phyloP scores from a whole-genome alignment of 2,113 vertebrate genomes.

The Nyctereutes procyonoides region DNA sequence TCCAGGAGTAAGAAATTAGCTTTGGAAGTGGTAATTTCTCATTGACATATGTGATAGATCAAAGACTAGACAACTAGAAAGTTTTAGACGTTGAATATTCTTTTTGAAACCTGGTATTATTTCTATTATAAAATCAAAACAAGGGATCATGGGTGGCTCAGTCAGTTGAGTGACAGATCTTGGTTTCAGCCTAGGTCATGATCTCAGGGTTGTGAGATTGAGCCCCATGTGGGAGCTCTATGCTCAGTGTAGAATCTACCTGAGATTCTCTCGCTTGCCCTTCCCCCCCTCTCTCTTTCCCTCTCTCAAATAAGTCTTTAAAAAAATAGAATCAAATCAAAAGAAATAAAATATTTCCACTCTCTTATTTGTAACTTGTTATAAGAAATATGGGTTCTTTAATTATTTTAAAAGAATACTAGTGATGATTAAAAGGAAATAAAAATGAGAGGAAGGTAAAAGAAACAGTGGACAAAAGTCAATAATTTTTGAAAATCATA shows the following conservation, averaged over 20 bases:
- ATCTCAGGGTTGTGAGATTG: not conserved
- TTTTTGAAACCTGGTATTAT: slow-evolving; percentile 14
- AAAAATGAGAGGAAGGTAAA: not conserved
- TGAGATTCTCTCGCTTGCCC: not conserved
- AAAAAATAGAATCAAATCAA: not conserved
- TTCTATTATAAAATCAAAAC: not conserved
- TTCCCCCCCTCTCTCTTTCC: not conserved
- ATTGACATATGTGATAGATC: not conserved
- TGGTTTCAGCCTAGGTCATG: not conserved
- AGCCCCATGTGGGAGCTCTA: not conserved
- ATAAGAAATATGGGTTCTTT: not conserved
- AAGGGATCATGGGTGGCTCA: not conserved
- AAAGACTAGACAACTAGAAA: not conserved
- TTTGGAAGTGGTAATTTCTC: not conserved
- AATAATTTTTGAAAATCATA: slow-evolving; percentile 23
- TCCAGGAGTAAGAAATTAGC: not conserved
- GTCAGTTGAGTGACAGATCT: not conserved
- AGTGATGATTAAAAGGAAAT: not conserved
- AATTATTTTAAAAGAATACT: not conserved
- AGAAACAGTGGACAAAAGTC: not conserved
- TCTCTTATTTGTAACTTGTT: not conserved
- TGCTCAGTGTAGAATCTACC: not conserved
- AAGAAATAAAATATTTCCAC: not conserved
- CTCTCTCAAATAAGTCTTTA: not conserved
- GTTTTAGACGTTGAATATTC: not conserved